Conservation (phyloP, 1,140 invertebrate genomes). For the Microplitis demolitor region DNA sequence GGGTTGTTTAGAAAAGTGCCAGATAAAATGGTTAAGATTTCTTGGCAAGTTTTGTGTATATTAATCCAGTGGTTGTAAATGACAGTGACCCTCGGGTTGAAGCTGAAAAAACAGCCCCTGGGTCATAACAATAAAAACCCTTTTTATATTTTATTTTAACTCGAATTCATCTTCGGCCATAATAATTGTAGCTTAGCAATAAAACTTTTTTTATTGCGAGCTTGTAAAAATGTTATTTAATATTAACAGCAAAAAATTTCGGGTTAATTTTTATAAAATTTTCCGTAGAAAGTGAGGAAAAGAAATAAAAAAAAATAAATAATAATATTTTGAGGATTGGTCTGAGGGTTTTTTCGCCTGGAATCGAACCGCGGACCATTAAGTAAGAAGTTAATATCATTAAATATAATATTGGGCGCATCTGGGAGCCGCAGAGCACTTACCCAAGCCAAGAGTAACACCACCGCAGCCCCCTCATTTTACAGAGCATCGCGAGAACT, state of each 20-base stretch:
- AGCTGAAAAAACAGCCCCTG: slow-evolving; percentile 9
- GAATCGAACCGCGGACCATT: slow-evolving; percentile 63
- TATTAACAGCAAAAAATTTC: background rate
- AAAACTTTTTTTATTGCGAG: slow-evolving; percentile 10
- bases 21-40: slow-evolving; percentile 46
- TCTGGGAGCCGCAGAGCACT: slow-evolving; percentile 62
- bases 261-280: no score
- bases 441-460: slow-evolving; percentile 41
- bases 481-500: slow-evolving; percentile 38
- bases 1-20: slow-evolving; percentile 2
- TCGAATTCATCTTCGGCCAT: slow-evolving; percentile 9
- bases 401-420: slow-evolving; percentile 64
- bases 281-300: no score
- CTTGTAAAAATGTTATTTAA: slow-evolving; percentile 11
- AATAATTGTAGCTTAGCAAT: slow-evolving; percentile 15
- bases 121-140: slow-evolving; percentile 28
- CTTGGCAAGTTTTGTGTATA: slow-evolving; percentile 1
- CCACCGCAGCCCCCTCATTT: slow-evolving; percentile 18
- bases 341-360: slow-evolving; percentile 50
- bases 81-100: slow-evolving; percentile 15
- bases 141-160: slow-evolving; percentile 40
- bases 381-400: slow-evolving; percentile 64
- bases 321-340: background rate
- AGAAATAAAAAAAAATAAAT: background rate
- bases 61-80: slow-evolving; percentile 10